Conservation (phyloP, 2,888 invertebrate genomes). For the Idaea dimidiata region DNA sequence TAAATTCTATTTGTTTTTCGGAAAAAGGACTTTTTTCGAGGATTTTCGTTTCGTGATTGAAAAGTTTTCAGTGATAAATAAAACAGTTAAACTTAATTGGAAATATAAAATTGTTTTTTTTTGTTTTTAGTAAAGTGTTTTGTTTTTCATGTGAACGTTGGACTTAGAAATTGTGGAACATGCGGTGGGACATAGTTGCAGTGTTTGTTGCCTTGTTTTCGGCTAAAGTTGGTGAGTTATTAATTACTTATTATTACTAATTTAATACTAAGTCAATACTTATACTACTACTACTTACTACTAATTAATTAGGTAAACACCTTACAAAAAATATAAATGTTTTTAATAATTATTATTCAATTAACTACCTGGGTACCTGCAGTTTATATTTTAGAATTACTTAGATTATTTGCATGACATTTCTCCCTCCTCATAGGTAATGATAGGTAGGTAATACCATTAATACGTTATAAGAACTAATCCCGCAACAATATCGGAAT, state of each 20-base stretch:
- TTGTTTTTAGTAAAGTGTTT: constrained; percentile 39
- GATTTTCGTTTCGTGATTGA: background rate
- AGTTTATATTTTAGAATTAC: no score
- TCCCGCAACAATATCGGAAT: no score
- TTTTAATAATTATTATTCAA: no score
- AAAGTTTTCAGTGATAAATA: constrained; percentile 13
- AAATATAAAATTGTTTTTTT: constrained; percentile 17
- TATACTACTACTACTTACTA: no score
- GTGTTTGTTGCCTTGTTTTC: constrained; percentile 48
- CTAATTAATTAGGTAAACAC: no score
- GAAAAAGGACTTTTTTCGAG: background rate
- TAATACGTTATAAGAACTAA: no score
- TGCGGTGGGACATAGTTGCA: constrained; percentile 56
- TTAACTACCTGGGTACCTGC: no score
- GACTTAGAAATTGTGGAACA: constrained; percentile 46
- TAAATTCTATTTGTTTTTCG: constrained; percentile 7
- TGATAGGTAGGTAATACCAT: no score
- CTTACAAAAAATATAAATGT: no score
- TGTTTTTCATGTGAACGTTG: constrained; percentile 4
- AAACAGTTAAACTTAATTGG: constrained; percentile 9
- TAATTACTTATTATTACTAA: constrained; percentile 16
- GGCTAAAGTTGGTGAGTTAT: constrained; percentile 59
- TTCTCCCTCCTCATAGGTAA: no score
- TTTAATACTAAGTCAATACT: no score
- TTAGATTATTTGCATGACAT: no score